Conservation (phyloP, 2,113 vertebrate species). For the Vireo altiloquus region DNA sequence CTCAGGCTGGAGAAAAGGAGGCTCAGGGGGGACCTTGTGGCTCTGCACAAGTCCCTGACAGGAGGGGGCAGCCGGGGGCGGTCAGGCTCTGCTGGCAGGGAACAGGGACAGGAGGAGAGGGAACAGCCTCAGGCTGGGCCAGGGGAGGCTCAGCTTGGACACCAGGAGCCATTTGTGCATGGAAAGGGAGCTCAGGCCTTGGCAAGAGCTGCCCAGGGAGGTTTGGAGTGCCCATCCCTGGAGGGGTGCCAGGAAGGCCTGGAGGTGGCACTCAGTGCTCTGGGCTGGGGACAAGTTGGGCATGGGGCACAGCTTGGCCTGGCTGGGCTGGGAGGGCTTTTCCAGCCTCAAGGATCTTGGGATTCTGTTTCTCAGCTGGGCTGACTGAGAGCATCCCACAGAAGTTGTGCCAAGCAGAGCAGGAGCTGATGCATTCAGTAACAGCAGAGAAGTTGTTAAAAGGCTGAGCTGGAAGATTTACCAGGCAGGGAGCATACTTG, state of each 20-base stretch:
- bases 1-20: too few species aligned
- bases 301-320: fast-evolving
- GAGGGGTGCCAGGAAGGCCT: not conserved
- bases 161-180: too few species aligned
- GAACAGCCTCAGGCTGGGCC: too few species aligned
- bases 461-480: not conserved
- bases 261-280: not conserved
- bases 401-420: not conserved
- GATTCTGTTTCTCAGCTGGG: not conserved
- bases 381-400: not conserved
- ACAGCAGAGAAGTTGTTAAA: not conserved
- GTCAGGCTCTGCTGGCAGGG: too few species aligned
- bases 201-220: not conserved
- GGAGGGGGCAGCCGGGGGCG: too few species aligned
- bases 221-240: not conserved
- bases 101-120: too few species aligned
- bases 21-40: too few species aligned
- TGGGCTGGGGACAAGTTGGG: not conserved
- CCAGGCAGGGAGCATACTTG: not conserved
- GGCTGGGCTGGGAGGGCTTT: not conserved
- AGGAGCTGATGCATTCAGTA: not conserved
- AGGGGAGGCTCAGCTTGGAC: too few species aligned
- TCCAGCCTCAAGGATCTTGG: fast-evolving
- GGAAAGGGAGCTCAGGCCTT: not conserved
- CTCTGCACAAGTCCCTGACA: too few species aligned